phyloP scores from a whole-genome alignment of 2,888 invertebrate species.

The Apotomis betuletana region DNA sequence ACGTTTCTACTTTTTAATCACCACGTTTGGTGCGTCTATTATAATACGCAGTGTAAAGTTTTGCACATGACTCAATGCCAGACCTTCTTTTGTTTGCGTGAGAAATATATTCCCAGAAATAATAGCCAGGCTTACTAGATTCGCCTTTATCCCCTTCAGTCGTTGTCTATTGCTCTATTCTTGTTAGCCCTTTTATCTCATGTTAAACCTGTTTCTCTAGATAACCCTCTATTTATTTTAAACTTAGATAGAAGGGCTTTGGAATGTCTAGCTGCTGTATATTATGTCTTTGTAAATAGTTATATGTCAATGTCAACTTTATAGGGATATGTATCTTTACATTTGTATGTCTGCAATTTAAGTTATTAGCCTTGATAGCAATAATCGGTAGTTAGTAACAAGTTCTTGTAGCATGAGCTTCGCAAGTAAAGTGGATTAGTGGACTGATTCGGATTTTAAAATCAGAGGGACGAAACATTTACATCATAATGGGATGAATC shows the following conservation, averaged over 20 bases:
- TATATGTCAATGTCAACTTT: slow-evolving; percentile 26
- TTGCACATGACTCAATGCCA: slow-evolving; percentile 39
- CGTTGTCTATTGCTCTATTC: slow-evolving; percentile 48
- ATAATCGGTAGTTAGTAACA: slow-evolving; percentile 9
- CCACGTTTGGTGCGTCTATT: neutral
- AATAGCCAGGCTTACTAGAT: slow-evolving; percentile 61
- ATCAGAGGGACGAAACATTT: slow-evolving; percentile 30
- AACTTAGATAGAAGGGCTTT: slow-evolving; percentile 49
- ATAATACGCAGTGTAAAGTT: slow-evolving; percentile 27
- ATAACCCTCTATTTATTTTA: slow-evolving; percentile 53
- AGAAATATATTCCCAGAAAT: slow-evolving; percentile 61
- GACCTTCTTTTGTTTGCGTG: slow-evolving; percentile 57
- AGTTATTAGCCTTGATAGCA: slow-evolving; percentile 12
- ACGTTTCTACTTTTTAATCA: slow-evolving; percentile 2
- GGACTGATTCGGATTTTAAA: slow-evolving; percentile 3
- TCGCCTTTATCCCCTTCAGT: slow-evolving; percentile 60
- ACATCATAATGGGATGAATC: slow-evolving; percentile 36
- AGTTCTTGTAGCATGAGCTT: slow-evolving; percentile 11
- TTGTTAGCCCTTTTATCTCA: slow-evolving; percentile 56
- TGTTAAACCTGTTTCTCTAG: slow-evolving; percentile 71
- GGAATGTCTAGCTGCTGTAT: slow-evolving; percentile 55
- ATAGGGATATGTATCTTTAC: slow-evolving; percentile 5
- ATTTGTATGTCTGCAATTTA: too few species aligned
- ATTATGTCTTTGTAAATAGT: slow-evolving; percentile 37
- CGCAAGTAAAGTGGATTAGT: slow-evolving; percentile 9